phyloP scores from a whole-genome alignment of 2,113 vertebrate genomes.

The Lathamus discolor region DNA sequence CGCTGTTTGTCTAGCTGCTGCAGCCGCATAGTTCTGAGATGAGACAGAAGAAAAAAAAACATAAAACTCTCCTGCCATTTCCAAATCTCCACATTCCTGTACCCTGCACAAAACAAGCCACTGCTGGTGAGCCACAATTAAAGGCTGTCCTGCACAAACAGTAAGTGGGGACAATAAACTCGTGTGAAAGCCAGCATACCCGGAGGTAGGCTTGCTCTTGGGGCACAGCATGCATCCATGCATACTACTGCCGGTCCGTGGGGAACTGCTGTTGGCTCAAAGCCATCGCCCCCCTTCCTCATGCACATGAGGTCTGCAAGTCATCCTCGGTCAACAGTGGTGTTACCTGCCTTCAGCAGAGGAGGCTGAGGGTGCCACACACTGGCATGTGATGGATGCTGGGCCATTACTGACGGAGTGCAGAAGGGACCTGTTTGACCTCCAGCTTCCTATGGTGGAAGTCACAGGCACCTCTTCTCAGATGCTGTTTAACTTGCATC shows the following conservation, averaged over 20 bases:
- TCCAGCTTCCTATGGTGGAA: background rate
- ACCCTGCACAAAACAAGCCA: background rate
- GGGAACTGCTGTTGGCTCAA: background rate
- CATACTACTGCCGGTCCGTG: rapidly evolving
- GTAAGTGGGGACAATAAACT: background rate
- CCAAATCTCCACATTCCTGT: background rate
- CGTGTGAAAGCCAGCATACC: rapidly evolving
- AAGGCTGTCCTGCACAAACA: background rate
- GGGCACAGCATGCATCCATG: background rate
- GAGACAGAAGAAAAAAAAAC: background rate
- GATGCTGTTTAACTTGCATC: background rate
- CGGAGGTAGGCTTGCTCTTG: rapidly evolving
- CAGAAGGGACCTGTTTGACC: background rate
- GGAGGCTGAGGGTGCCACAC: background rate
- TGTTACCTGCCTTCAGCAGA: background rate
- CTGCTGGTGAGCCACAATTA: background rate
- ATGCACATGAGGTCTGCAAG: background rate
- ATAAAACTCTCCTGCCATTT: background rate
- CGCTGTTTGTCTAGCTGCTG: background rate
- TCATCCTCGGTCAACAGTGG: background rate
- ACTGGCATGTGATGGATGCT: rapidly evolving
- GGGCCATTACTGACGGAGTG: too few species aligned
- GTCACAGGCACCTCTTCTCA: background rate
- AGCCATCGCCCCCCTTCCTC: background rate
- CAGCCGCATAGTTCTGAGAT: slow-evolving; percentile 6